phyloP scores from a whole-genome alignment of 2,797 vertebrate genomes.

The Alcedo atthis region DNA sequence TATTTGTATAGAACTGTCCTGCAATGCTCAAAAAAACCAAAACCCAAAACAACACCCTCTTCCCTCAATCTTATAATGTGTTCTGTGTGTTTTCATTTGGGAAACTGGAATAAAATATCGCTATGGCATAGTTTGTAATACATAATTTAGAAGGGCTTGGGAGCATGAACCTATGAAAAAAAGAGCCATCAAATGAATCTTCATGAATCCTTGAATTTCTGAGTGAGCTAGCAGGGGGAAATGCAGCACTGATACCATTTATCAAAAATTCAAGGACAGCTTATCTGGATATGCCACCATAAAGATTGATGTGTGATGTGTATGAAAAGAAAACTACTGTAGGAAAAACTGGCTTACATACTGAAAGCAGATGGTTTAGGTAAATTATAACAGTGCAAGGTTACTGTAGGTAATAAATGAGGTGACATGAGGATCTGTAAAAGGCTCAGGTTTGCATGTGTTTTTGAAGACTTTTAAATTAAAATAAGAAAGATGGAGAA shows the following conservation, averaged over 20 bases:
- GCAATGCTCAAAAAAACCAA: neutral
- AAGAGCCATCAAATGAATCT: neutral
- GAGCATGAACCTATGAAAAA: neutral
- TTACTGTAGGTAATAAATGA: neutral
- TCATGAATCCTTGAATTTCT: slow-evolving; percentile 9
- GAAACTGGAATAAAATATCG: neutral
- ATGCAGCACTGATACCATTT: neutral
- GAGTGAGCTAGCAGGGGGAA: neutral
- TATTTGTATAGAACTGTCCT: neutral
- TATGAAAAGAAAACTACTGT: slow-evolving; percentile 24
- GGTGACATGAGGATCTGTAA: neutral
- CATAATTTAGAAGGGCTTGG: neutral
- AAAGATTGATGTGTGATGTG: slow-evolving; percentile 8
- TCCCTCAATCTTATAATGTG: fast-evolving
- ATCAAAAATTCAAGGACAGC: slow-evolving; percentile 25
- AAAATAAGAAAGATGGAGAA: neutral
- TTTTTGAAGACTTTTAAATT: neutral
- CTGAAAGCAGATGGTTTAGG: slow-evolving; percentile 32
- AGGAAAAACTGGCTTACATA: neutral
- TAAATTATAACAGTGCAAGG: neutral
- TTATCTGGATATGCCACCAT: neutral
- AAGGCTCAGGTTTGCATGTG: neutral
- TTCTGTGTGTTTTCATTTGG: neutral
- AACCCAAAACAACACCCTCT: neutral
- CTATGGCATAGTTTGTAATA: neutral